Percentiles rank a stretch among this genome's conserved stretches.
Conservation (phyloP, 1,140 invertebrate genomes). For the Brachystomella parvula region DNA sequence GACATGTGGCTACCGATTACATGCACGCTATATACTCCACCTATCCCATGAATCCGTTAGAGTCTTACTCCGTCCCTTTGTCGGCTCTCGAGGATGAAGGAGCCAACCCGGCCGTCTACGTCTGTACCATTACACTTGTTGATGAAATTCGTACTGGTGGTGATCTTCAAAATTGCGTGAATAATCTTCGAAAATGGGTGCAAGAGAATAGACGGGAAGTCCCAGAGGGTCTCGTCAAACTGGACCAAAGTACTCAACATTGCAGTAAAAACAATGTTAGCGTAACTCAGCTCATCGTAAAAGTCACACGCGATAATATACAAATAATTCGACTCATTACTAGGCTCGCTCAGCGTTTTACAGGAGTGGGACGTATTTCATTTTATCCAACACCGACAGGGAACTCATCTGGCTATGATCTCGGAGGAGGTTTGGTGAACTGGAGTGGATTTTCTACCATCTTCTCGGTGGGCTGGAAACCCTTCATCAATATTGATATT, state of each 20-base stretch:
- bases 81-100: neutral
- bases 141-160: neutral
- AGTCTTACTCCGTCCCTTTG: neutral
- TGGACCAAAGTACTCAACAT: slow-evolving; percentile 11
- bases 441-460: slow-evolving; percentile 14
- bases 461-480: slow-evolving; percentile 7
- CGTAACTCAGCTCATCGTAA: neutral
- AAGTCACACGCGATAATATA: neutral
- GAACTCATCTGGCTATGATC: neutral
- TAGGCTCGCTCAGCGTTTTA: neutral
- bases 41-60: neutral
- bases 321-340: neutral
- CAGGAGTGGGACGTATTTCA: slow-evolving; percentile 5
- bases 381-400: slow-evolving; percentile 11
- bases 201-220: neutral
- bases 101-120: neutral
- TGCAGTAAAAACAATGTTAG: neutral
- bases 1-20: neutral
- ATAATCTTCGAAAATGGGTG: neutral
- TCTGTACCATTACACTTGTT: neutral
- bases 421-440: slow-evolving; percentile 5
- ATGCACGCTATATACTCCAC: neutral
- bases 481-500: slow-evolving; percentile 12
- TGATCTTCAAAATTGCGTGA: neutral
- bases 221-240: neutral